phyloP scores from a whole-genome alignment of 2,888 invertebrate genomes.

The Sarcophaga carnaria region DNA sequence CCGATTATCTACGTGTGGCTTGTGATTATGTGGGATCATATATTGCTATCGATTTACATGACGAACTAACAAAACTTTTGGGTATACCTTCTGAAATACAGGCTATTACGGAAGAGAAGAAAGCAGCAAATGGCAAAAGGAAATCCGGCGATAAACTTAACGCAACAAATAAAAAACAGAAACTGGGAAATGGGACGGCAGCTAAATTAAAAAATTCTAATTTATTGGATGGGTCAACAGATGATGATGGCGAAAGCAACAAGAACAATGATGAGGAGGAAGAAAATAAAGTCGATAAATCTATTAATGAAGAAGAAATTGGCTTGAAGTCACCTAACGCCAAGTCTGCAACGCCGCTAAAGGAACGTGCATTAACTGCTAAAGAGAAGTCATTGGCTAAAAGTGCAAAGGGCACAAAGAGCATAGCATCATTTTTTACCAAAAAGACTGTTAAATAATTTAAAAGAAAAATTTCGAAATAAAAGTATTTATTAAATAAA shows the following conservation, averaged over 20 bases:
- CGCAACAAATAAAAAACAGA: conserved; percentile 82
- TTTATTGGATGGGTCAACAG: conserved; percentile 72
- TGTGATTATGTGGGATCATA: conserved; percentile 91
- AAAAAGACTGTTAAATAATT: conserved; percentile 50
- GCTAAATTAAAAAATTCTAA: conserved; percentile 80
- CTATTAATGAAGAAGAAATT: conserved; percentile 25
- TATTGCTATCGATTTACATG: conserved; percentile 86
- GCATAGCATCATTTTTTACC: conserved; percentile 90
- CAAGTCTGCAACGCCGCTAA: conserved; percentile 67
- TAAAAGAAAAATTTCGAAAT: background rate
- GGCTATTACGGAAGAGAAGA: conserved; percentile 80
- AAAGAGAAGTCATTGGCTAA: conserved; percentile 88
- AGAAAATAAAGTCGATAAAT: conserved; percentile 43
- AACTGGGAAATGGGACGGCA: conserved; percentile 77
- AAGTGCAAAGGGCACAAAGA: conserved; percentile 90
- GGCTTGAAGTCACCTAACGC: conserved; percentile 37
- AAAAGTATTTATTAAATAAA: background rate
- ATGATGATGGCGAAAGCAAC: conserved; percentile 33
- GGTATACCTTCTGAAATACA: conserved; percentile 80
- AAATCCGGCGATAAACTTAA: conserved; percentile 82
- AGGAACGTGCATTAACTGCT: conserved; percentile 83
- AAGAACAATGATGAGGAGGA: conserved; percentile 32
- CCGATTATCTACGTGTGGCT: conserved; percentile 82
- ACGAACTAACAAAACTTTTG: conserved; percentile 85
- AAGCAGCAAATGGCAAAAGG: conserved; percentile 82